Base-by-base conservation (phyloP, 2,797 vertebrate genomes). In the Hephaestus fuliginosus region DNA sequence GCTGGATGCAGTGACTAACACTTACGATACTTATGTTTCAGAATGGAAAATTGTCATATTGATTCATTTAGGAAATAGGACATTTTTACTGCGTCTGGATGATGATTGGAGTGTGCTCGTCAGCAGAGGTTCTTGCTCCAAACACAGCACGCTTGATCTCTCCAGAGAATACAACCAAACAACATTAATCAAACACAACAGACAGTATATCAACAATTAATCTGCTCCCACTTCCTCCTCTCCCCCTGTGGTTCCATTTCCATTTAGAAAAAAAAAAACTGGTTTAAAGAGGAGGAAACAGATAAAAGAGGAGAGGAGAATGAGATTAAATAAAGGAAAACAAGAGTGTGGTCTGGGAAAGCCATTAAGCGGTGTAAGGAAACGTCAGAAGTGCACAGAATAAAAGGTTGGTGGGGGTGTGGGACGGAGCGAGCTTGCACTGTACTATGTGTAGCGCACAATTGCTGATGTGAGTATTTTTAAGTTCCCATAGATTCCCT, bases 391-490 rank as follows among this genome's bases (percentile, higher is more conserved):
- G 80, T 83, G 84, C 43, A 28, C 78, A 88, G 82, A 93, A 89
- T 86, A 76, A 84, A 90, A 85, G 84, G 81, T 52, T 76, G 82
- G 77, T 73, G 86, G 81, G 70, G 72, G 81, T 67, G 12, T 67
- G 12, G 30, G 70, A n/a, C 0, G 20, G 72, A 83, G 81, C 8
- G 67, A 44, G 76, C 84, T 79, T 82, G 73, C 46, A 53, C 81
- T 83, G 80, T 81, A 87, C 83, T 86, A 13, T 80, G 77, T 86
- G 88, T 76, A 61, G 67, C 3, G 48, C 78, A 69, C 84, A 80
- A 82, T 77, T 91, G 89, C 93, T 95, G 91, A 94, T 92, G 88
- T 78, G 84, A 83, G 88, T 90, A 92, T 93, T 95, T 94, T 92
- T 91, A 93, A 89, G 87, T 94, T 93, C 86, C 85, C 87, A 86